Conservation (phyloP, 2,888 invertebrate genomes). For the Galeruca laticollis region DNA sequence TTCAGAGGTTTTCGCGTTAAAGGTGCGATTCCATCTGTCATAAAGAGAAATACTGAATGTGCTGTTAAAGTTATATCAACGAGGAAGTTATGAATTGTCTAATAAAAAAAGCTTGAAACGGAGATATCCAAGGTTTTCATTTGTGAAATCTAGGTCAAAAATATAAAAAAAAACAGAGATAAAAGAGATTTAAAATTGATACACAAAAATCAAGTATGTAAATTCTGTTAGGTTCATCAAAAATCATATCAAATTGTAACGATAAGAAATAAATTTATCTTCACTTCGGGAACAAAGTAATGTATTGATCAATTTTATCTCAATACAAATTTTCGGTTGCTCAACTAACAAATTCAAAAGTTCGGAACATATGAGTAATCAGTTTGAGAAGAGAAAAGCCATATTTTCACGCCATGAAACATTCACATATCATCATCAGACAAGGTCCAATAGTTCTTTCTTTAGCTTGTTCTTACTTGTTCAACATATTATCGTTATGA, state of each 20-base stretch:
- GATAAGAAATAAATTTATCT: too few species aligned
- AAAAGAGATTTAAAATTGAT: neutral
- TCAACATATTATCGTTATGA: too few species aligned
- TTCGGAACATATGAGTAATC: too few species aligned
- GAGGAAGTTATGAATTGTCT: slow-evolving; percentile 24
- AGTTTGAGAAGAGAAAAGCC: too few species aligned
- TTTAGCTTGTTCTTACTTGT: too few species aligned
- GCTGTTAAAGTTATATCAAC: slow-evolving; percentile 12
- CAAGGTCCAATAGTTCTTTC: too few species aligned
- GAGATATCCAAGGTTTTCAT: neutral
- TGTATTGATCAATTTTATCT: too few species aligned
- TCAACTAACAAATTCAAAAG: too few species aligned
- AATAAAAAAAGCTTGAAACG: slow-evolving; percentile 2
- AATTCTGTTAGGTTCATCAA: neutral
- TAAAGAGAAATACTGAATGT: slow-evolving; percentile 24
- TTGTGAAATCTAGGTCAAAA: neutral
- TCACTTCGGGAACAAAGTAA: too few species aligned
- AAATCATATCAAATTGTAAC: neutral
- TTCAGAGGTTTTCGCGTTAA: slow-evolving; percentile 41
- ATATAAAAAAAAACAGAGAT: neutral
- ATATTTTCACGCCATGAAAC: too few species aligned
- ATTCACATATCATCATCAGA: too few species aligned
- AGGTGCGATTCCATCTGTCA: slow-evolving; percentile 26
- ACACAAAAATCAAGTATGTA: neutral
- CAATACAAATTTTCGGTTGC: too few species aligned